phyloP scores from a whole-genome alignment of 2,888 invertebrate genomes.

The Ametastegia equiseti region DNA sequence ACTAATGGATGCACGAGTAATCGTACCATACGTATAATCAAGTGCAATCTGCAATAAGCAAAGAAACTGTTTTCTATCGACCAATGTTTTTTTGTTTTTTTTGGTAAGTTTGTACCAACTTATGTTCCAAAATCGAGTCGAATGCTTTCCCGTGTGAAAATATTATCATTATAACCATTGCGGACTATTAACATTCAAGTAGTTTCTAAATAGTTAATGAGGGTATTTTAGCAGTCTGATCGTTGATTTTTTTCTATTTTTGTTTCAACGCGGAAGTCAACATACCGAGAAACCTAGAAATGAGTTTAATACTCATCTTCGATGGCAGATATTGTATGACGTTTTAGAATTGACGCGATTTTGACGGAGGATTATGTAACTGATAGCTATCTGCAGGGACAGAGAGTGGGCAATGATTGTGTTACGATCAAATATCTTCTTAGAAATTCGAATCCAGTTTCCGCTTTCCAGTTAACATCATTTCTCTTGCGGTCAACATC shows the following conservation, averaged over 20 bases:
- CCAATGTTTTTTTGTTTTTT: too few species aligned
- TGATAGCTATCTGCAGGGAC: not conserved
- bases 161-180: too few species aligned
- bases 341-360: not conserved
- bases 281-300: too few species aligned
- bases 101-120: too few species aligned
- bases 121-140: too few species aligned
- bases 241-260: too few species aligned
- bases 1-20: not conserved
- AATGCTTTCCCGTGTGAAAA: too few species aligned
- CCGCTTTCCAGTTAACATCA: constrained; percentile 6
- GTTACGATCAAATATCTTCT: not conserved
- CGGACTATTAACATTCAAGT: too few species aligned
- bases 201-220: too few species aligned
- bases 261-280: too few species aligned
- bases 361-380: not conserved
- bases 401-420: not conserved
- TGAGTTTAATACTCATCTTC: too few species aligned
- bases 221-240: too few species aligned
- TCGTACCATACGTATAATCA: not conserved
- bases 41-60: not conserved
- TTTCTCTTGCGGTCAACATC: not conserved
- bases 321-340: not conserved
- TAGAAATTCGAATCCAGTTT: constrained; percentile 16
- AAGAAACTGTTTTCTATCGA: constrained; percentile 1